Evolutionary conservation across 2,888 invertebrate species (phyloP).

Genomic region (Liopterus haemorrhoidalis): DNA sequence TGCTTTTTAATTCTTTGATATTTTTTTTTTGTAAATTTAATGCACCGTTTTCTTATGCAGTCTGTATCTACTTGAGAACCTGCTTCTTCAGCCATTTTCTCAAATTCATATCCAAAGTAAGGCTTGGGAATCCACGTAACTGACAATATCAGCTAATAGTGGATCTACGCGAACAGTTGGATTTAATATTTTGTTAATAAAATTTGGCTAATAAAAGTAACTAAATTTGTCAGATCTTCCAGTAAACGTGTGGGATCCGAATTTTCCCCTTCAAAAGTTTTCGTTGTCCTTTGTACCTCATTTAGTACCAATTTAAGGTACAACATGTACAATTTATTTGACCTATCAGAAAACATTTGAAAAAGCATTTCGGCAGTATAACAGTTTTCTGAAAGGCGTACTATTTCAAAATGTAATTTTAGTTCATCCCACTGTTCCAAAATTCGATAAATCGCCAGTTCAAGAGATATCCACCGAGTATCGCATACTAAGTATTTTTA

Average conservation of each 20-base stretch:
- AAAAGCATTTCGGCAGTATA: conserved; percentile 35
- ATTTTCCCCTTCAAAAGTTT: conserved; percentile 30
- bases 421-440: conserved; percentile 36
- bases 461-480: conserved; percentile 34
- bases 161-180: too few species aligned
- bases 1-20: too few species aligned
- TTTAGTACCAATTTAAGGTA: conserved; percentile 30
- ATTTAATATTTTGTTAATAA: too few species aligned
- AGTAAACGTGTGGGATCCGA: conserved; percentile 23
- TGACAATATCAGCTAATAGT: too few species aligned
- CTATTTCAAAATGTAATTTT: conserved; percentile 34
- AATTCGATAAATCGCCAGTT: conserved; percentile 34
- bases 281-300: conserved; percentile 30
- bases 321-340: conserved; percentile 32
- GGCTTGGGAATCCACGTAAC: too few species aligned
- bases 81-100: too few species aligned
- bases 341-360: conserved; percentile 33
- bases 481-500: conserved; percentile 29
- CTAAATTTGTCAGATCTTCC: conserved; percentile 9
- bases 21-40: too few species aligned
- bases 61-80: too few species aligned
- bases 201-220: too few species aligned
- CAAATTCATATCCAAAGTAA: too few species aligned
- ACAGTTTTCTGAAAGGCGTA: conserved; percentile 33
- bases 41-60: too few species aligned